These are phyloP conservation scores for Rafetus swinhoei DNA, from an alignment of 2,113 vertebrate genomes.

Conservation along the genomic window DNA sequence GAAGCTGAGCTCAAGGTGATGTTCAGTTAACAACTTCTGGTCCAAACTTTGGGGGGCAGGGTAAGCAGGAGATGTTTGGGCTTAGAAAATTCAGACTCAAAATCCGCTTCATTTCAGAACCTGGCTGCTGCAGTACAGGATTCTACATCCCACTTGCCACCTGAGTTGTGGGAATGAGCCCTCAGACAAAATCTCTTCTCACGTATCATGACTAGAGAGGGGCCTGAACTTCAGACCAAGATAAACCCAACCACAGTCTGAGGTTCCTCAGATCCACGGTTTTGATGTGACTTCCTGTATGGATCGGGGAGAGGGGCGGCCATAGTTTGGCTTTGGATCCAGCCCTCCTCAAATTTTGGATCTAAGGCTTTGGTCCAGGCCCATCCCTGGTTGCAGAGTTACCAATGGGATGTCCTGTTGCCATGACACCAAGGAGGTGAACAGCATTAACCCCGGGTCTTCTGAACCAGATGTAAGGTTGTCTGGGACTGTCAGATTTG, in stretches of 20 bases:
- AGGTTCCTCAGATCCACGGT: background rate
- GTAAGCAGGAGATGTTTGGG: background rate
- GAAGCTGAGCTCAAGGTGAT: background rate
- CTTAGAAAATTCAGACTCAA: background rate
- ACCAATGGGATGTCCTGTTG: rapidly evolving
- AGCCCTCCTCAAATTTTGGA: background rate
- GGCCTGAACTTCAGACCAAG: background rate
- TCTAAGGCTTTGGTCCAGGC: background rate
- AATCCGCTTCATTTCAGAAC: background rate
- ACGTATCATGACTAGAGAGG: background rate
- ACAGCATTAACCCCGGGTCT: background rate
- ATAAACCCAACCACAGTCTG: background rate
- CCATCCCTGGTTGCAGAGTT: background rate
- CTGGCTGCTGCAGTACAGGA: background rate
- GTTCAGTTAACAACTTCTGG: background rate
- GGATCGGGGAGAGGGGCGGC: background rate
- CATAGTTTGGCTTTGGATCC: background rate
- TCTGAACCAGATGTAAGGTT: background rate
- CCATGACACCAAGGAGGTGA: background rate
- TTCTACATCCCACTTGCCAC: background rate
- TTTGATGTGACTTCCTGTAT: background rate
- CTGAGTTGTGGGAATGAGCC: background rate
- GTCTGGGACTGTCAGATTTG: background rate
- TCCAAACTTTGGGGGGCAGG: background rate
- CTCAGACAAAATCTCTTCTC: background rate